phyloP scores from a whole-genome alignment of 2,888 invertebrate genomes.

The Drosophila subquinaria region DNA sequence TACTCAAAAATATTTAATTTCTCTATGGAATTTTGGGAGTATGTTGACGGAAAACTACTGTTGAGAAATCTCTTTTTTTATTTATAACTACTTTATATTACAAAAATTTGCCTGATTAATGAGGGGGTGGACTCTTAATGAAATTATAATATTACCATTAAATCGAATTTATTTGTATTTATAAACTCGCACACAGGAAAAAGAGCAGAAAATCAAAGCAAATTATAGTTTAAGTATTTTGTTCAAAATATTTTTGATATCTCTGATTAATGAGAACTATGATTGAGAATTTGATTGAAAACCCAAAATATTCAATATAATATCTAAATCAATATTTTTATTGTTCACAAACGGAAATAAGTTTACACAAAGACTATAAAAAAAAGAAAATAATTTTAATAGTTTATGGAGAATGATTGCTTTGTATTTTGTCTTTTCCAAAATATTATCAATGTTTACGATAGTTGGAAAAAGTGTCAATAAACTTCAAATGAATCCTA shows the following conservation, averaged over 20 bases:
- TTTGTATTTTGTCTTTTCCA: neutral
- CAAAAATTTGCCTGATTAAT: too few relatives aligned
- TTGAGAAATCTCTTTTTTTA: too few relatives aligned
- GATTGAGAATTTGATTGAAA: too few relatives aligned
- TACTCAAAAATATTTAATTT: too few relatives aligned
- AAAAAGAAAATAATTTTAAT: neutral
- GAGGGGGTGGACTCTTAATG: too few relatives aligned
- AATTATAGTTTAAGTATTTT: neutral
- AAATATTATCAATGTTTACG: conserved; percentile 16
- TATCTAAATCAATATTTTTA: neutral
- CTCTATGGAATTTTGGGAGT: too few relatives aligned
- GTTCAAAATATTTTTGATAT: neutral
- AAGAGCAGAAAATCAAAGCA: neutral
- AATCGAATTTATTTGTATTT: too few relatives aligned
- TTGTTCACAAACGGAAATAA: neutral
- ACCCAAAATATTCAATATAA: too few relatives aligned
- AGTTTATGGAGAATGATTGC: neutral
- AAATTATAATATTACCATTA: too few relatives aligned
- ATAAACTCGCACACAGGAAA: neutral
- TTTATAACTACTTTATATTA: too few relatives aligned
- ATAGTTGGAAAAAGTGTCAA: conserved; percentile 27
- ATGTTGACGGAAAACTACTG: too few relatives aligned
- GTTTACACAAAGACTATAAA: neutral
- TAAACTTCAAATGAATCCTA: conserved; percentile 20
- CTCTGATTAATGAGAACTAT: too few relatives aligned